Percentiles rank a stretch among this genome's conserved stretches.
Evolutionary conservation across 2,888 invertebrate genomes (phyloP).

Genomic region (Xestia rhomboidea): DNA sequence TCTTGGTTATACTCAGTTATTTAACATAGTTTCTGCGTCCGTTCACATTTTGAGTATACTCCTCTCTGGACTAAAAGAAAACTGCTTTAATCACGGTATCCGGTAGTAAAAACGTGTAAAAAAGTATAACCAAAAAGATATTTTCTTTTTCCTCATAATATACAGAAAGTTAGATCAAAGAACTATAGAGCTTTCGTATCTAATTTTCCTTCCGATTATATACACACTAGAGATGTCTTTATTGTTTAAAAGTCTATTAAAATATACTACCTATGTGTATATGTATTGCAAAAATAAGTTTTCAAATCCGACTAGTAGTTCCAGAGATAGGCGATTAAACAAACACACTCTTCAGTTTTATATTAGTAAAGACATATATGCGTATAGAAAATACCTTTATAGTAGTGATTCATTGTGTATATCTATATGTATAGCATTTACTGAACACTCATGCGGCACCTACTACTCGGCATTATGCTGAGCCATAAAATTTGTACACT

Average conservation of each 20-base stretch:
- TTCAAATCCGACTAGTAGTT: background rate
- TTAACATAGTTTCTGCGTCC: background rate
- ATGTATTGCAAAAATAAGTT: background rate
- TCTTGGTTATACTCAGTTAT: background rate
- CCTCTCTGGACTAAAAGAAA: background rate
- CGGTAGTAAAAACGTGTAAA: background rate
- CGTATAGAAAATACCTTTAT: background rate
- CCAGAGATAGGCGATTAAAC: background rate
- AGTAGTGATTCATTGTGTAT: conserved; percentile 8
- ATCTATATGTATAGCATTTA: conserved; percentile 19
- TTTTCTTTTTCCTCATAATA: conserved; percentile 1
- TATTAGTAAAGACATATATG: background rate
- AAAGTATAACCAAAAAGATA: background rate
- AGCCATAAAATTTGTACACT: conserved; percentile 50
- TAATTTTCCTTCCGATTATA: background rate
- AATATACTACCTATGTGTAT: background rate
- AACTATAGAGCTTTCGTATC: background rate
- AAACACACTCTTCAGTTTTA: background rate
- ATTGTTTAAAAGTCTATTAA: background rate
- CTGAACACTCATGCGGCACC: conserved; percentile 9
- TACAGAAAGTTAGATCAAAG: conserved; percentile 3
- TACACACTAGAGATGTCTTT: background rate
- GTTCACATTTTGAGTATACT: background rate
- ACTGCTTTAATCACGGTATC: background rate
- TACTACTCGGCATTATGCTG: background rate